Evolutionary conservation across 2,113 vertebrate species (phyloP), one percentile per base, ranked within the genome.

Genomic region (Gadus chalcogrammus): DNA sequence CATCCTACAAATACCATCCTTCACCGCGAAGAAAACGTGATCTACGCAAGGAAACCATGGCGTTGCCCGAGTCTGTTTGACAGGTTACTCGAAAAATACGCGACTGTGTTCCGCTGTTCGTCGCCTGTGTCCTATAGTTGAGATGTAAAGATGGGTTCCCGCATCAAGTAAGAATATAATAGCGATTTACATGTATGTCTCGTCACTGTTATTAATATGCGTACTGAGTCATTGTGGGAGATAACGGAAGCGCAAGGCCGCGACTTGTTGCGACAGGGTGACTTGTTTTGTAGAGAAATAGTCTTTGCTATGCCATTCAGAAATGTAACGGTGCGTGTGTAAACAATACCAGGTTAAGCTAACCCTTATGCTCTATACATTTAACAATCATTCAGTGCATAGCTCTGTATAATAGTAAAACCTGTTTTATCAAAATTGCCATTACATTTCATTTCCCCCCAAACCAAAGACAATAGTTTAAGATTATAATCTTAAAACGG

Each of bases 121-220:
- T 71, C 64, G 66, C 55, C 59, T 61, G 65, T 70, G 17, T 62
- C 68, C 71, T 74, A 68, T 73, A 72, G 59, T 48, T 52, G 67
- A 78, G 65, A 20, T 16, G 31, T 24, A 67, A 87, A 59, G 78
- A 92, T 92, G 91, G 91, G 90, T 71, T 92, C 91, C 82, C 82
- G 91, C 64, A 88, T 92, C 76, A 92, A 87, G 91, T 92, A 90
- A 90, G 91, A 65, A 62, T 15, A 16, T 11, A 61, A 28, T 11
- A 4, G n/a, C 55, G 16, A 17, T 58, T n/a, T 5, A 16, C 15
- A 58, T 3, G 55, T 13, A 2, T 48, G 12, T 48, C 42, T 48
- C 5, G 12, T 9, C 42, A 48, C 42, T 48, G 2, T 48, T 9
- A 9, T 20, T 53, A 15, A 8, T 2, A 55, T 58, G 8, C 28